Evolutionary conservation across 2,797 vertebrate genomes (phyloP), one percentile per base, ranked within the genome.

Genomic region (Acanthis flammea): DNA sequence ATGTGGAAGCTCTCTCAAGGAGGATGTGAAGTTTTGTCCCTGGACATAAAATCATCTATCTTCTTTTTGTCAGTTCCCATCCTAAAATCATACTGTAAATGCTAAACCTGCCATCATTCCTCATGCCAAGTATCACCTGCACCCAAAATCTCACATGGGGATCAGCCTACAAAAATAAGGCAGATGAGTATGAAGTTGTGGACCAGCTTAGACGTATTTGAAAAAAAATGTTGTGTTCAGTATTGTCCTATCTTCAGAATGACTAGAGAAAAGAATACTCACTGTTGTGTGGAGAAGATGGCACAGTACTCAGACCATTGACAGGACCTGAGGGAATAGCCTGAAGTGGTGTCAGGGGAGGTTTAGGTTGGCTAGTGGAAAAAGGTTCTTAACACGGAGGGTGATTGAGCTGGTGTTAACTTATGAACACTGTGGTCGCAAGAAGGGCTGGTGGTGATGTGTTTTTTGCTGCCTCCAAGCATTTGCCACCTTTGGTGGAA

Each of bases 401-500:
- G 3, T 57, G 27, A 3, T 15, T 66, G 31, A 83, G 41, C 57
- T 51, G 31, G 18, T 60, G 45, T 67, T 71, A 41, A 37, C 16
- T 68, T 44, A 66, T 2, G 31, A 72, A 76, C 57, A 11, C 0
- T 0, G 22, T 62, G 22, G 10, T 57, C 82, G 48, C 1, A 2
- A 4, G 57, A 78, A 81, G 24, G 33, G 11, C 21, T 86, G 22
- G 42, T 50, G 31, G 10, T 70, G 35, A 70, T 4, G 7, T 44
- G 2, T 12, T 70, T 72, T 92, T 77, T 72, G 9, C 57, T 95
- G 37, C 41, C 41, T 81, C n/a, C 75, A 48, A 37, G 41, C 14
- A 47, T 42, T 24, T 85, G 13, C 8, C 44, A 45, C 21, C 12
- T 44, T 58, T 60, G 31, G 25, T 6, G 5, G 53, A 41, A 33